Conservation (phyloP, 2,888 invertebrate species). For the Aporophyla nigra region DNA sequence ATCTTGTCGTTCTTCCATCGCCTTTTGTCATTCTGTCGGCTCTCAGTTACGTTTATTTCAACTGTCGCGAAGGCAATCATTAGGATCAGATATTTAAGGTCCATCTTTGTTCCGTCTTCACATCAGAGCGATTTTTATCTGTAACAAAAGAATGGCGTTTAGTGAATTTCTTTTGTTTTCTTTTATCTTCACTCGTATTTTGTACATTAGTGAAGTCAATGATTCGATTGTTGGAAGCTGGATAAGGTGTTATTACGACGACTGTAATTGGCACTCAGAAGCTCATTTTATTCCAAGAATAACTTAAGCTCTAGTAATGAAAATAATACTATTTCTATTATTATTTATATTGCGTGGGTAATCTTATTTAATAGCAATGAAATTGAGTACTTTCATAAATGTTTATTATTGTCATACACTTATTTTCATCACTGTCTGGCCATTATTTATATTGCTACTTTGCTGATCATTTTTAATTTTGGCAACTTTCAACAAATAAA, state of each 20-base stretch:
- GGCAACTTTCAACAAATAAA: neutral
- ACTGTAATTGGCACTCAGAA: slow-evolving; percentile 69
- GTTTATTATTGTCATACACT: neutral
- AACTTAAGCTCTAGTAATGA: neutral
- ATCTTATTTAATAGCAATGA: neutral
- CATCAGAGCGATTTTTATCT: slow-evolving; percentile 82
- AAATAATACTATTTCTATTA: neutral
- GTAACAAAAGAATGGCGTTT: slow-evolving; percentile 83
- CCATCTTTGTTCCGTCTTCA: slow-evolving; percentile 83
- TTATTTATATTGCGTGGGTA: neutral
- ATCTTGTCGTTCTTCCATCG: slow-evolving; percentile 87
- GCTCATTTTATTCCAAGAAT: slow-evolving; percentile 13
- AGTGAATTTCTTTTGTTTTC: slow-evolving; percentile 75
- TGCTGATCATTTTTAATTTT: neutral
- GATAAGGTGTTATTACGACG: slow-evolving; percentile 71
- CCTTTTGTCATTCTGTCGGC: slow-evolving; percentile 87
- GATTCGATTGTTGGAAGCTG: slow-evolving; percentile 77
- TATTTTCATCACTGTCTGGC: neutral
- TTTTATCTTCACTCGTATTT: slow-evolving; percentile 69
- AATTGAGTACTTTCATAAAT: slow-evolving; percentile 11
- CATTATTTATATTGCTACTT: neutral
- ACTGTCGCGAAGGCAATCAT: slow-evolving; percentile 88
- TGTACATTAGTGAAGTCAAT: slow-evolving; percentile 74
- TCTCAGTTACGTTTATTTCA: slow-evolving; percentile 88
- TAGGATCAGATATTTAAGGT: slow-evolving; percentile 87